These are phyloP conservation scores for Ovibos moschatus DNA, from an alignment of 2,113 vertebrate species.

Conservation along the genomic window DNA sequence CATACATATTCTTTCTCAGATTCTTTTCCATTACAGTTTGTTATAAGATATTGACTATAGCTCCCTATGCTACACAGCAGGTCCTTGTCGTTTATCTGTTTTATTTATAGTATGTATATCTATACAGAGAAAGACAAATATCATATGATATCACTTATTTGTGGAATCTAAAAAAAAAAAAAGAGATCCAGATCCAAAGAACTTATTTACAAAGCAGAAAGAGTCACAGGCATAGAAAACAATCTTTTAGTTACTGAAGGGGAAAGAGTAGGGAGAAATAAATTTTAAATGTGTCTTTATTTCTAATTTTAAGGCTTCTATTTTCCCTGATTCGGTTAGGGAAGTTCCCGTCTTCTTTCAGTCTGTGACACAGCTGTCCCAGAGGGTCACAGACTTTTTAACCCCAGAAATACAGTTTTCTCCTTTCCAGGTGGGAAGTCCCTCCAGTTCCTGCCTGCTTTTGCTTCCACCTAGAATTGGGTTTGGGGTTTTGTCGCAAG, in stretches of 20 bases:
- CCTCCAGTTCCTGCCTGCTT: background rate
- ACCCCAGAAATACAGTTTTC: background rate
- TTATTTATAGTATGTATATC: background rate
- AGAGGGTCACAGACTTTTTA: background rate
- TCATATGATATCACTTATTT: background rate
- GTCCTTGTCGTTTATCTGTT: background rate
- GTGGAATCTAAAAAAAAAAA: background rate
- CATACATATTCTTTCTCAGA: background rate
- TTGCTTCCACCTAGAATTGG: background rate
- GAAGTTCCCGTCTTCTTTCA: background rate
- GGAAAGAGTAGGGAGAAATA: background rate
- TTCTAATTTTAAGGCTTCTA: background rate
- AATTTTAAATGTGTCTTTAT: background rate
- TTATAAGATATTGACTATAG: background rate
- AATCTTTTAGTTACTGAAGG: background rate
- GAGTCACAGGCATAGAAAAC: background rate
- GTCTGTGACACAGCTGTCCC: no score
- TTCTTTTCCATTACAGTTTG: background rate
- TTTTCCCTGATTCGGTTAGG: background rate
- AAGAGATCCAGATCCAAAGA: background rate
- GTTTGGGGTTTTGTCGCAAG: background rate
- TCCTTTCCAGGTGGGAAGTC: accelerated
- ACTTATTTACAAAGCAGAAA: background rate
- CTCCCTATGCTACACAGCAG: background rate
- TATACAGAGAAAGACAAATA: background rate